A percentile compares a stretch with the other conserved stretches of the same genome.
Conservation (phyloP, 2,797 vertebrate species). For the Malacoraja senta region DNA sequence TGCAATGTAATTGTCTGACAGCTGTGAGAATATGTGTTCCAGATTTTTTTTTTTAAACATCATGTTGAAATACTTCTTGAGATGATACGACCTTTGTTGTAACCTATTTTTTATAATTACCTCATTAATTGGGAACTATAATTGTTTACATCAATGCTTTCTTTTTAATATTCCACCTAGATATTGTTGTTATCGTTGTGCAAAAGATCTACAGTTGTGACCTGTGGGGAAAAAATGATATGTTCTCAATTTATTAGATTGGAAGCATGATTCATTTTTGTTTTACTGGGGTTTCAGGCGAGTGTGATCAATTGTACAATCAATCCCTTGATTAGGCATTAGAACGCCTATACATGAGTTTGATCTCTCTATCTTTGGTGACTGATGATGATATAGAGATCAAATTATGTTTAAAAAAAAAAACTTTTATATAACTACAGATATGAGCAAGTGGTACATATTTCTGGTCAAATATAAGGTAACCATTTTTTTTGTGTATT, state of each 20-base stretch:
- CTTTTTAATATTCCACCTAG: background rate
- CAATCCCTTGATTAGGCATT: slow-evolving; percentile 11
- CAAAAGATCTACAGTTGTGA: background rate
- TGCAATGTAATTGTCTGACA: background rate
- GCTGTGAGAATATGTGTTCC: background rate
- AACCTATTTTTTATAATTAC: background rate
- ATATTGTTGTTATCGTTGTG: background rate
- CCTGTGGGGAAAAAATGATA: background rate
- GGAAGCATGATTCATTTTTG: background rate
- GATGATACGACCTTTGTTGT: slow-evolving; percentile 7
- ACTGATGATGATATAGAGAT: background rate
- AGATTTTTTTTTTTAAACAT: no score
- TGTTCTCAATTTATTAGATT: slow-evolving; percentile 29
- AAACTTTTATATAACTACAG: background rate
- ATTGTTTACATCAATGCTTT: background rate
- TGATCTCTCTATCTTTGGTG: background rate
- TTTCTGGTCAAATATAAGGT: background rate
- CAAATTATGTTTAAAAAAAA: background rate
- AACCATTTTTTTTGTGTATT: background rate
- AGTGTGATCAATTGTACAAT: slow-evolving; percentile 16
- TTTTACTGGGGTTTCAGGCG: background rate
- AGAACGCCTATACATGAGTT: background rate
- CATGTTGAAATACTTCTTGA: background rate
- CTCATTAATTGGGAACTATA: slow-evolving; percentile 11
- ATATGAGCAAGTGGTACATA: background rate